These are phyloP conservation scores for Condylura cristata DNA, from an alignment of 2,113 vertebrate species.

Conservation along the genomic window DNA sequence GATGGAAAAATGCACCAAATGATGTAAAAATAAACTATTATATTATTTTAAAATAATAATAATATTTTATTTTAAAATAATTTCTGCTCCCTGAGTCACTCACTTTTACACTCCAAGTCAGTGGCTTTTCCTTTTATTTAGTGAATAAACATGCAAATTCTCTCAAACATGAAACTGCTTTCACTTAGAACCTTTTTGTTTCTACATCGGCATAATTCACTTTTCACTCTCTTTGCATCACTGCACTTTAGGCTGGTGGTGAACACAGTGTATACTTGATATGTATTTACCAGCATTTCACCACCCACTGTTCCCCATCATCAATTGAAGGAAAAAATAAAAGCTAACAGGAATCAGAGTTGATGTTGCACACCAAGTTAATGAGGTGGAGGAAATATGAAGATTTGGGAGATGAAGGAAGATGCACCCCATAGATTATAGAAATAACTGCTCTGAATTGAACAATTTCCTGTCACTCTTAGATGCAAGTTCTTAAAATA, in stretches of 20 bases:
- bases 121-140: neutral
- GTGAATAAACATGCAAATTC: neutral
- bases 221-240: neutral
- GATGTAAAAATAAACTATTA: too few species aligned
- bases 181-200: neutral
- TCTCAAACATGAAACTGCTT: neutral
- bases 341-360: conserved; percentile 14
- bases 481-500: neutral
- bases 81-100: neutral
- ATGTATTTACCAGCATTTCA: neutral
- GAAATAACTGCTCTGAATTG: neutral
- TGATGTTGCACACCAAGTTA: neutral
- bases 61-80: too few species aligned
- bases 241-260: neutral
- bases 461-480: neutral
- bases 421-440: neutral
- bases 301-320: neutral
- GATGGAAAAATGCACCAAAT: too few species aligned
- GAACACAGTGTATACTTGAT: neutral
- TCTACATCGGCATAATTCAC: neutral
- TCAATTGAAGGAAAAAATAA: conserved; percentile 11
- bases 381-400: conserved; percentile 23
- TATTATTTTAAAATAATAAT: too few species aligned
- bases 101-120: neutral
- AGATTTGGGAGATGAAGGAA: conserved; percentile 15